Evolutionary conservation across 2,888 invertebrate genomes (phyloP), one percentile per base, ranked within the genome.

Genomic region (Adelognathus sp.): DNA sequence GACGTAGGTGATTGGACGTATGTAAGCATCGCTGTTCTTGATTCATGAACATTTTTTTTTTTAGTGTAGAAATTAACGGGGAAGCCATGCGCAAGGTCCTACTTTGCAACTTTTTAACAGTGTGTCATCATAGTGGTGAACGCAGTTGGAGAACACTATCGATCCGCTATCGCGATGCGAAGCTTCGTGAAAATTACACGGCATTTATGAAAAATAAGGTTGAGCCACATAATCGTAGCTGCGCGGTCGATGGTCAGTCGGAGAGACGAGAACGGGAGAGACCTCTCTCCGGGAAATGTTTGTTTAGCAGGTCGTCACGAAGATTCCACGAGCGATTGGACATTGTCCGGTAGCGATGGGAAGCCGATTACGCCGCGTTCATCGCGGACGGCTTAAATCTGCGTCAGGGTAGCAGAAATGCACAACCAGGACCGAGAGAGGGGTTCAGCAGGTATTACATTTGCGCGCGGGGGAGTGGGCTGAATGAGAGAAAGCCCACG

Each of bases 251-350:
- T 46, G 46, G 46, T 46, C 46, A 21, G 14, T n/a, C 6, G 39
- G 18, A 21, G 46, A 5, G 24, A 21, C 18, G 46, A 24, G 46
- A 4, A 36, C 7, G 46, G 7, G 11, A 24, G 36, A 31, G 7
- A 44, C 71, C 24, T 36, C 44, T 18, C 41, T 66, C 39, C 41
- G 18, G 52, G 33, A 66, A 69, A 75, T 76, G 82, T 82, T 82
- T 81, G 73, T 79, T 82, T 76, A 79, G 77, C 81, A 81, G 81
- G 77, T 81, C 63, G 36, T 64, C 58, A 60, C 50, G 31, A 36
- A 81, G 72, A 82, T 79, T 67, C 36, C 29, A 73, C 56, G 61
- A 52, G 54, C 61, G 73, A 81, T 80, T 71, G 66, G 46, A 67
- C 67, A 69, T 75, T 54, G 61, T 70, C 31, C 69, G 18, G 31